Percentiles rank a stretch among this genome's conserved stretches.
phyloP scores from a whole-genome alignment of 2,113 vertebrate genomes.

The Oreochromis spilurus region DNA sequence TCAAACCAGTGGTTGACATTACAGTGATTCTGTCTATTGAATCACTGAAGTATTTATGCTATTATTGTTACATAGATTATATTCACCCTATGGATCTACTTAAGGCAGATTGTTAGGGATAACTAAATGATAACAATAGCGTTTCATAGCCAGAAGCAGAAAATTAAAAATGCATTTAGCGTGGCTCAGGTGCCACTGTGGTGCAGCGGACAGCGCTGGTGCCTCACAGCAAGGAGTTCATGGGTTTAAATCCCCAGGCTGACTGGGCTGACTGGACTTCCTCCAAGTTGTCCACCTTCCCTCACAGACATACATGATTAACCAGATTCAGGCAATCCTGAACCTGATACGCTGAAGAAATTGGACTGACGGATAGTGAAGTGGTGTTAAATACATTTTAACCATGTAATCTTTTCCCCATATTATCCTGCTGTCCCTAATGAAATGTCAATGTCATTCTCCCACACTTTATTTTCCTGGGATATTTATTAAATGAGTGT shows the following conservation, averaged over 20 bases:
- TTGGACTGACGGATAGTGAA: not conserved
- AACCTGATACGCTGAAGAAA: not conserved
- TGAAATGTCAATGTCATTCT: not conserved
- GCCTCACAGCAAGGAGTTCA: not conserved
- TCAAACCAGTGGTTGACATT: not conserved
- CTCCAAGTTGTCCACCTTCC: not conserved
- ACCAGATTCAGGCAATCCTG: not conserved
- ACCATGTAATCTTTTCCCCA: not conserved
- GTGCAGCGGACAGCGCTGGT: rapidly evolving
- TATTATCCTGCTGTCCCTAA: not conserved
- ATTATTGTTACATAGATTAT: not conserved
- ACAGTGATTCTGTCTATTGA: not conserved
- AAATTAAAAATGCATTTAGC: not conserved
- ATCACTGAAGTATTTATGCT: not conserved
- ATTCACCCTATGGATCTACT: not conserved
- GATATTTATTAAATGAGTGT: not conserved
- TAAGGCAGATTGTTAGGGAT: not conserved
- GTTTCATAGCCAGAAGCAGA: not conserved
- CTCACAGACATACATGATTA: not conserved
- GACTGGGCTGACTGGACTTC: not conserved
- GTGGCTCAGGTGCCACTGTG: not conserved
- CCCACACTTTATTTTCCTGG: not conserved
- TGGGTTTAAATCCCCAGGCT: not conserved
- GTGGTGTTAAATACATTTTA: not conserved
- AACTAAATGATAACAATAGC: not conserved